Base-by-base conservation (phyloP, 1,140 invertebrate species). In the Psilanteris sp. region DNA sequence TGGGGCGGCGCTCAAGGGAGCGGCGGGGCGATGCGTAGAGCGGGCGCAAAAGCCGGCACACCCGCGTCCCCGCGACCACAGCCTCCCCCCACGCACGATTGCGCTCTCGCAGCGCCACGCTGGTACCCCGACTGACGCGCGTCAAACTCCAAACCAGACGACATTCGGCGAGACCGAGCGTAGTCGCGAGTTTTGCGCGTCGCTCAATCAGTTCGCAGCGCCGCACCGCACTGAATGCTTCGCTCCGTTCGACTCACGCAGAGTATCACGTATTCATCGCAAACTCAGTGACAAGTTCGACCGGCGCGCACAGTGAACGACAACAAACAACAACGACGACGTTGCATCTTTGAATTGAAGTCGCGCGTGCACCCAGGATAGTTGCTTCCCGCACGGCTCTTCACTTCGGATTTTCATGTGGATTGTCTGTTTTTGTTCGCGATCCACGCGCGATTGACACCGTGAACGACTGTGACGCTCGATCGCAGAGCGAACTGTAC, bases 121-220 rank as follows among this genome's bases (percentile, higher is more conserved):
- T 62, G 31, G 11, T 62, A 18, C 73, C 62, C 76, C 74, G 52
- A 37, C 75, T 36, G 10, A 15, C 13, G 64, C 64, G 61, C 78
- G 71, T 81, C 75, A 79, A 79, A 82, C 78, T 75, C 36, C 81
- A 64, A 71, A 67, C 78, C 78, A 79, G 77, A 78, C 80, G 83
- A 83, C 79, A 84, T 81, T 81, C 79, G 78, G 76, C 59, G 27
- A 70, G 79, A 70, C 78, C 81, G 66, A 76, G 54, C 67, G 37
- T 55, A 79, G 77, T 82, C 79, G 76, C 46, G 73, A 80, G 78
- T 77, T 61, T 79, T 75, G 66, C 73, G 80, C 78, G 68, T 71
- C 52, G 78, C 66, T 66, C 50, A 84, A 73, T 85, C 85, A 88
- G 86, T 88, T 81, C 66, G 79, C 80, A 86, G 79, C 57, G 79